Evolutionary conservation across 2,797 vertebrate genomes (phyloP), one percentile per base, ranked within the genome.

Genomic region (Lacerta viridis): DNA sequence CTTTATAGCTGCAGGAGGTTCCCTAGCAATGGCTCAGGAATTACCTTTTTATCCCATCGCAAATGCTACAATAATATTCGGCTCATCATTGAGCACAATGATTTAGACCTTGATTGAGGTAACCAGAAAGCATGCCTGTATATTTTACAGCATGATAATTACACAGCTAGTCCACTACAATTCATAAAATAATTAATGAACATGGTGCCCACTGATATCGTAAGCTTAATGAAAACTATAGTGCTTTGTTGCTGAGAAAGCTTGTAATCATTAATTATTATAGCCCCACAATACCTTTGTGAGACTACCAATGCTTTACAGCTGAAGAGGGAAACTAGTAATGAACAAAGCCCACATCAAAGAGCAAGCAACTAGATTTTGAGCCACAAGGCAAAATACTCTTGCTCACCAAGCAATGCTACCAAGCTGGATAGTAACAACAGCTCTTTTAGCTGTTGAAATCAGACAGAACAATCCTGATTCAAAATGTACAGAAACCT

Each of bases 11-110:
- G 41, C 1, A 86, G 33, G 59, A 20, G 5, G 61, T 77, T 88
- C 59, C 76, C 82, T 69, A 85, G 41, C 8, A 84, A 90, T 72
- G 77, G 68, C 86, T 50, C 81, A 68, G 79, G 69, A 93, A 92
- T 83, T 29, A 66, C 77, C 36, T 91, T 86, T 88, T 86, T 71
- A 39, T 4, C 50, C 69, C 66, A 25, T 10, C 3, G 2, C 39
- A 80, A 55, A 27, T 4, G 71, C 41, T 93, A 84, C 23, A 18
- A 1, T 2, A 5, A 64, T 80, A 84, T 64, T 71, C 27, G 91
- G 39, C 50, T 61, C 6, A 4, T 33, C 5, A 59, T 59, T 86
- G 71, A 90, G 71, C 0, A 0, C 6, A 0, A 0, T 81, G 46
- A 90, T 80, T 86, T 87, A 61, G 68, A 91, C 41, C 69, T 81